Conservation (phyloP, 2,888 invertebrate genomes). For the Sphinx pinastri region DNA sequence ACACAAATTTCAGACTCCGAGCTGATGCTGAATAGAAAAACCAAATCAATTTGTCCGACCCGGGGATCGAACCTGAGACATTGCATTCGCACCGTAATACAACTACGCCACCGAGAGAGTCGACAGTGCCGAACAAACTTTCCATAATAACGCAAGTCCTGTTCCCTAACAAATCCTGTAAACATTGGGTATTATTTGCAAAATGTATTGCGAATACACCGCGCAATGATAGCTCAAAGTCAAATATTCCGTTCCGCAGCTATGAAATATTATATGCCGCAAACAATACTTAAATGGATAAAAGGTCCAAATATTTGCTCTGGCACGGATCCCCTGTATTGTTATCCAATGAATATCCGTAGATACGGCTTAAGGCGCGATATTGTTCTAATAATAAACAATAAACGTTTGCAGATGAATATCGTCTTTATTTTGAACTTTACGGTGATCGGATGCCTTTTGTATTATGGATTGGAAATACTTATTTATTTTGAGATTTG, state of each 20-base stretch:
- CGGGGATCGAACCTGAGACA: too few species aligned
- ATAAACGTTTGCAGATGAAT: neutral
- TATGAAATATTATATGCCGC: slow-evolving; percentile 26
- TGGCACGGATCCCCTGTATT: slow-evolving; percentile 26
- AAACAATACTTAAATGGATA: slow-evolving; percentile 30
- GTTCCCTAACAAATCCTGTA: neutral
- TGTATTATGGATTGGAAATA: too few species aligned
- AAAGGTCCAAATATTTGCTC: slow-evolving; percentile 31
- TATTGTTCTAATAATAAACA: slow-evolving; percentile 21
- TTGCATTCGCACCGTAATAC: too few species aligned
- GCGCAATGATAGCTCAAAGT: slow-evolving; percentile 27
- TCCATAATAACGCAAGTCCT: neutral
- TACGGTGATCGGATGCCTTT: too few species aligned
- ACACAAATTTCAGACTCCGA: too few species aligned
- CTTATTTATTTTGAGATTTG: too few species aligned
- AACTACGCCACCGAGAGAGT: too few species aligned
- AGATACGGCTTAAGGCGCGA: slow-evolving; percentile 19
- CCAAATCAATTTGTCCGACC: too few species aligned
- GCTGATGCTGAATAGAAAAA: too few species aligned
- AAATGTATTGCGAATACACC: neutral
- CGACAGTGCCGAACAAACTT: too few species aligned
- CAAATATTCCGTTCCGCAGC: slow-evolving; percentile 23
- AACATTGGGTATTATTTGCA: neutral
- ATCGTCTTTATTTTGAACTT: neutral
- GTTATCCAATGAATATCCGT: slow-evolving; percentile 14